A percentile compares a stretch with the other conserved stretches of the same genome.
Conservation (phyloP, 92 coral and sea anemone species). For the Actinernus sp. region DNA sequence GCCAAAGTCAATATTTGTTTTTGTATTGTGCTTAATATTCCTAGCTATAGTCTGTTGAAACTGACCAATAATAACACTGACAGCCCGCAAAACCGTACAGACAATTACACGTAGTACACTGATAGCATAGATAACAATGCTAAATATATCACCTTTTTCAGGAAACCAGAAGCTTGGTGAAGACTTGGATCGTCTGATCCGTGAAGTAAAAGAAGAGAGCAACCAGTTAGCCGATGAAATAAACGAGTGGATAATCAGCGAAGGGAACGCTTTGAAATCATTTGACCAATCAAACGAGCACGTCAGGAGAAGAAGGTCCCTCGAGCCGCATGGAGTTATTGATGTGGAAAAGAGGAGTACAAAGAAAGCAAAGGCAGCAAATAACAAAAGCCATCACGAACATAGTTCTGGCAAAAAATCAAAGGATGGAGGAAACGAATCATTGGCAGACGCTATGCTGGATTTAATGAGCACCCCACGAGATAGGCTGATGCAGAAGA, state of each 20-base stretch:
- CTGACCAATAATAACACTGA: too few species aligned
- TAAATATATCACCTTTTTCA: too few species aligned
- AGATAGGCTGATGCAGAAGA: neutral
- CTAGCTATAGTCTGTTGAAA: too few species aligned
- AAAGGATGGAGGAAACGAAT: slow-evolving; percentile 1
- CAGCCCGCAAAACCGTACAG: too few species aligned
- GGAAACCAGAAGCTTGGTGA: neutral
- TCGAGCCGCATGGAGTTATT: neutral
- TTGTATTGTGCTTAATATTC: too few species aligned
- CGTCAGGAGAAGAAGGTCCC: slow-evolving; percentile 37
- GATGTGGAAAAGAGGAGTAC: neutral
- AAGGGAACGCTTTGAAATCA: slow-evolving; percentile 35
- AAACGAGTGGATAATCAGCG: slow-evolving; percentile 62
- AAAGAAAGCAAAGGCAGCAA: neutral
- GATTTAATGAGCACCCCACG: slow-evolving; percentile 31
- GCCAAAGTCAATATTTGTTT: too few species aligned
- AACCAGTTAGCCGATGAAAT: slow-evolving; percentile 73
- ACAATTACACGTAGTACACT: too few species aligned
- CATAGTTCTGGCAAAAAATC: too few species aligned
- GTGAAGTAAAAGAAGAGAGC: slow-evolving; percentile 65
- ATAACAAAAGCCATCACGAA: neutral
- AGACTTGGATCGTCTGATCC: slow-evolving; percentile 38
- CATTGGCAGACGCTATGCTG: slow-evolving; percentile 24
- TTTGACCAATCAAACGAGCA: slow-evolving; percentile 17
- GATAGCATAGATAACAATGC: too few species aligned